Conservation (phyloP, 2,888 invertebrate genomes). For the Tetanocera ferruginea region DNA sequence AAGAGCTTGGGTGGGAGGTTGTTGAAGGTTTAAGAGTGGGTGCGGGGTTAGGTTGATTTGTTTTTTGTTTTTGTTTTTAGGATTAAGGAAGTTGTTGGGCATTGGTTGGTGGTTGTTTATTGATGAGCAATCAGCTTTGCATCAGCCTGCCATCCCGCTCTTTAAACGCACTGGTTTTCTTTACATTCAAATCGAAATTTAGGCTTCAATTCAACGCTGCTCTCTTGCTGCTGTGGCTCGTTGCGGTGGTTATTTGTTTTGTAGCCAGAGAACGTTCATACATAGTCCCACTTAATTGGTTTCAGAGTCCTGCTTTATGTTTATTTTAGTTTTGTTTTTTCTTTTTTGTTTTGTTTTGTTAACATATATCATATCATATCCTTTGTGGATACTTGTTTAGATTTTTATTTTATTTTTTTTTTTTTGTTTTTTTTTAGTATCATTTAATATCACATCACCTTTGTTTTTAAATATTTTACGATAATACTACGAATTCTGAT, state of each 20-base stretch:
- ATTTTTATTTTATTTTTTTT: constrained; percentile 46
- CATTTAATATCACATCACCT: constrained; percentile 61
- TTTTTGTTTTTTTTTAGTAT: constrained; percentile 53
- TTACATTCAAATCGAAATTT: neutral
- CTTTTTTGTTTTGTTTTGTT: constrained; percentile 27
- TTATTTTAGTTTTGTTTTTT: constrained; percentile 18
- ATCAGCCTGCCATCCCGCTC: too few species aligned
- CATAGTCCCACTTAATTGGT: constrained; percentile 4
- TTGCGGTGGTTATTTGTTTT: constrained; percentile 6
- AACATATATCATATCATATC: constrained; percentile 32
- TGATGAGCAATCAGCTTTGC: too few species aligned
- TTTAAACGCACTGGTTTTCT: too few species aligned
- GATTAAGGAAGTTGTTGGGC: neutral
- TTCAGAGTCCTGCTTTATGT: constrained; percentile 6
- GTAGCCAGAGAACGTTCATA: neutral
- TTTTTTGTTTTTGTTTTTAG: neutral
- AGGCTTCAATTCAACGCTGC: too few species aligned
- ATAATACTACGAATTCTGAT: constrained; percentile 37
- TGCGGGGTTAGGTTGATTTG: neutral
- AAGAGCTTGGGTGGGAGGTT: neutral
- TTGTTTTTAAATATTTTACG: constrained; percentile 51
- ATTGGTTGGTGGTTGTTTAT: neutral
- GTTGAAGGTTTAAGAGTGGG: neutral
- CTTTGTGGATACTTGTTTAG: constrained; percentile 38
- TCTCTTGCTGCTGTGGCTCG: neutral